A percentile compares a stretch with the other conserved stretches of the same genome.
Evolutionary conservation across 1,140 invertebrate species (phyloP).

Genomic region (Hirudo medicinalis): DNA sequence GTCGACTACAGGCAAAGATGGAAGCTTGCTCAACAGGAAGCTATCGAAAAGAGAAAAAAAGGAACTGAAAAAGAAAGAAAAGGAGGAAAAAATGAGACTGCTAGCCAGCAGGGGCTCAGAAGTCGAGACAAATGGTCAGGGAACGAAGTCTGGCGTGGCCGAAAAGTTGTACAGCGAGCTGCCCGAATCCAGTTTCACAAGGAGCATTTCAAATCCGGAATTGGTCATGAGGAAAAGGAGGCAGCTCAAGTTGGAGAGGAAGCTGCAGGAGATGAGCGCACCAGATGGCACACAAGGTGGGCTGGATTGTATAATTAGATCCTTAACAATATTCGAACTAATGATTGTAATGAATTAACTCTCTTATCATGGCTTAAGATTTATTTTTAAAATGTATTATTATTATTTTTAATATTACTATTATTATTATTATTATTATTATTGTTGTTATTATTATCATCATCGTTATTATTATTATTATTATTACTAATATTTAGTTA

Average conservation of each 20-base stretch:
- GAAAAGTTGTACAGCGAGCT: slow-evolving; percentile 53
- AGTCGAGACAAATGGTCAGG: slow-evolving; percentile 38
- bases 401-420: too few species aligned
- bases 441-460: too few species aligned
- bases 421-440: too few species aligned
- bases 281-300: slow-evolving; percentile 55
- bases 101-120: too few species aligned
- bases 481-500: too few species aligned
- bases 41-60: slow-evolving; percentile 97
- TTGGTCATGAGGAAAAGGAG: slow-evolving; percentile 89
- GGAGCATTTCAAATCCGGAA: slow-evolving; percentile 97
- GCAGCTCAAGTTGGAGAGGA: slow-evolving; percentile 93
- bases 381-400: too few species aligned
- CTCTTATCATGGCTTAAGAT: too few species aligned
- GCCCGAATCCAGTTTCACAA: slow-evolving; percentile 91
- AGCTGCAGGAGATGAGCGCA: slow-evolving; percentile 84
- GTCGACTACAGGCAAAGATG: slow-evolving; percentile 6
- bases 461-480: too few species aligned
- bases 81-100: slow-evolving; percentile 55
- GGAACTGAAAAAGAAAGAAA: slow-evolving; percentile 91
- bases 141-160: slow-evolving; percentile 31
- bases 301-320: too few species aligned
- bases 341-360: too few species aligned
- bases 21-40: slow-evolving; percentile 53
- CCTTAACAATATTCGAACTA: too few species aligned